phyloP scores from a whole-genome alignment of 2,888 invertebrate genomes.

The Hesperia comma region DNA sequence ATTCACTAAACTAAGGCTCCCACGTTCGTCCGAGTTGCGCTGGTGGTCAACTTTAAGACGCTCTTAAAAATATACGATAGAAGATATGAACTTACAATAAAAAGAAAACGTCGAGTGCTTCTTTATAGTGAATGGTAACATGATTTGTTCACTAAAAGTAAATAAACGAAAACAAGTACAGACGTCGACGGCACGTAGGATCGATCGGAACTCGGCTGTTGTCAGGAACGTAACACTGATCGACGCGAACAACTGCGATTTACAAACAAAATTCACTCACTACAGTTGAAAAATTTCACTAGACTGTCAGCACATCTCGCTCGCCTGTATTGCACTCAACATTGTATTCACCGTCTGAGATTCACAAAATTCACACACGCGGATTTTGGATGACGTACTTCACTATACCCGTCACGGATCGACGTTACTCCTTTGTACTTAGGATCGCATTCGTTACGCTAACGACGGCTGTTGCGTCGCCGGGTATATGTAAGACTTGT shows the following conservation, averaged over 20 bases:
- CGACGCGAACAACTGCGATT: conserved; percentile 24
- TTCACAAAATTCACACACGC: conserved; percentile 45
- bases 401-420: background rate
- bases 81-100: conserved; percentile 71
- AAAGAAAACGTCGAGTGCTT: conserved; percentile 69
- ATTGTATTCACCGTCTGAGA: conserved; percentile 50
- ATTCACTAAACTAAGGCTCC: conserved; percentile 66
- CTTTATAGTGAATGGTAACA: conserved; percentile 79
- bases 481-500: background rate
- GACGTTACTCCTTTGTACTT: background rate
- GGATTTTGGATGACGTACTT: background rate
- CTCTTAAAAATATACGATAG: conserved; percentile 58
- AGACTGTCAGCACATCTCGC: conserved; percentile 33
- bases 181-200: conserved; percentile 41
- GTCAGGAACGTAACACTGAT: conserved; percentile 41
- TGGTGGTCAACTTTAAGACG: conserved; percentile 48
- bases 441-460: background rate
- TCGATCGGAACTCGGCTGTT: conserved; percentile 24
- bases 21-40: conserved; percentile 46
- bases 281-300: conserved; percentile 43
- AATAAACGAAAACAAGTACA: conserved; percentile 52
- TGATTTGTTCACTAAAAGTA: conserved; percentile 74
- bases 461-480: background rate
- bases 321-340: conserved; percentile 49
- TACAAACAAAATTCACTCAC: conserved; percentile 46